Percentiles rank a stretch among this genome's conserved stretches.
These are phyloP conservation scores for Condylura cristata DNA, from an alignment of 2,113 vertebrate species.

Conservation along the genomic window DNA sequence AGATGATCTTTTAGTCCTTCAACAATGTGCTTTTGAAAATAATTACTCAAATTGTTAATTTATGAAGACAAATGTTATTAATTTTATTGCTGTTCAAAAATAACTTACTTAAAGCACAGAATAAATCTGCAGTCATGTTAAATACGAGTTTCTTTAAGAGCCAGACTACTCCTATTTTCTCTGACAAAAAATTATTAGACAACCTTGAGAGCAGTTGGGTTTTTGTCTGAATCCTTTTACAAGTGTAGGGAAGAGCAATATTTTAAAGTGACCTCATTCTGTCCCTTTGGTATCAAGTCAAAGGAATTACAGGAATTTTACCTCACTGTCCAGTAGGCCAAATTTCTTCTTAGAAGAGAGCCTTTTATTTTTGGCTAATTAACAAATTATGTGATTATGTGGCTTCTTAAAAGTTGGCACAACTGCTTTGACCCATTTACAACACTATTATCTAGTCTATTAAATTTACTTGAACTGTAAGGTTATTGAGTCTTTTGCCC, in stretches of 20 bases:
- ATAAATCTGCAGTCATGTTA: not conserved
- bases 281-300: slow-evolving; percentile 46
- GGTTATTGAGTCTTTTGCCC: not conserved
- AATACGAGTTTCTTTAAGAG: not conserved
- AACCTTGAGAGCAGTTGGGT: not conserved
- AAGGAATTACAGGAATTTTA: slow-evolving; percentile 41
- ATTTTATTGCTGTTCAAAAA: not conserved
- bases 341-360: slow-evolving; percentile 40
- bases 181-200: slow-evolving; percentile 40
- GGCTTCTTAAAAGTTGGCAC: not conserved
- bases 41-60: slow-evolving; percentile 16
- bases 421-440: not conserved
- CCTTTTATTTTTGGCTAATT: slow-evolving; percentile 38
- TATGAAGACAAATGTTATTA: slow-evolving; percentile 67
- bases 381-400: not conserved
- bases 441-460: too few relatives aligned
- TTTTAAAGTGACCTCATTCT: slow-evolving; percentile 64
- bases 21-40: not conserved
- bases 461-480: not conserved
- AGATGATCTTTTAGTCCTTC: not conserved
- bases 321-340: not conserved
- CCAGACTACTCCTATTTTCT: slow-evolving; percentile 17
- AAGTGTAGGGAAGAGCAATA: not conserved
- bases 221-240: slow-evolving; percentile 16
- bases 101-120: not conserved